Evolutionary conservation across 2,113 vertebrate species (phyloP).

Genomic region (Perccottus glenii): DNA sequence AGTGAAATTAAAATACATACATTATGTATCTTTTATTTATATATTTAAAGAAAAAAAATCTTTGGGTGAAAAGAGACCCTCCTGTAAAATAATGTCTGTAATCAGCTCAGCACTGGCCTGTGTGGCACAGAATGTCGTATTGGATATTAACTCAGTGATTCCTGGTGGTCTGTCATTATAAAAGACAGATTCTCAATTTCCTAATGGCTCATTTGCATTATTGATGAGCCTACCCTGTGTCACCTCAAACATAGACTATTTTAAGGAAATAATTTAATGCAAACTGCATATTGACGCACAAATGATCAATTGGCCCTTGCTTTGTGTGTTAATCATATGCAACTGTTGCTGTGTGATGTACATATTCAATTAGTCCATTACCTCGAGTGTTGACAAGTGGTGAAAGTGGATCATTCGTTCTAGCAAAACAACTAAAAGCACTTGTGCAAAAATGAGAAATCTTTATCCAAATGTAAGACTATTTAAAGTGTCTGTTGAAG

Average conservation of each 20-base stretch:
- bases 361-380: constrained; percentile 89
- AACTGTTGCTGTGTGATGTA: constrained; percentile 88
- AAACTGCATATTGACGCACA: constrained; percentile 95
- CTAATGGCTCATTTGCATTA: constrained; percentile 96
- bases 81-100: constrained; percentile 32
- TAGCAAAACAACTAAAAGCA: constrained; percentile 65
- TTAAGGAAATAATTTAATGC: constrained; percentile 97
- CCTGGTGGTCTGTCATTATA: constrained; percentile 87
- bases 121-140: constrained; percentile 67
- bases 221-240: constrained; percentile 95
- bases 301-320: constrained; percentile 95
- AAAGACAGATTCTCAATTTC: constrained; percentile 87
- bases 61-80: not conserved
- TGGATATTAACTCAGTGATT: constrained; percentile 77
- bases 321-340: constrained; percentile 95
- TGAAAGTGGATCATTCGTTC: constrained; percentile 65
- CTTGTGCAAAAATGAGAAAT: not conserved
- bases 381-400: constrained; percentile 78
- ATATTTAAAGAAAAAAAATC: too few species aligned
- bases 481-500: not conserved
- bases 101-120: constrained; percentile 48
- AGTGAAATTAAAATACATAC: too few species aligned
- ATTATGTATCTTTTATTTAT: too few species aligned
- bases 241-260: constrained; percentile 92
- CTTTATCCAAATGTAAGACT: too few species aligned